These are phyloP conservation scores for Invenusta paracnida DNA, from an alignment of 2,888 invertebrate species.

Conservation along the genomic window DNA sequence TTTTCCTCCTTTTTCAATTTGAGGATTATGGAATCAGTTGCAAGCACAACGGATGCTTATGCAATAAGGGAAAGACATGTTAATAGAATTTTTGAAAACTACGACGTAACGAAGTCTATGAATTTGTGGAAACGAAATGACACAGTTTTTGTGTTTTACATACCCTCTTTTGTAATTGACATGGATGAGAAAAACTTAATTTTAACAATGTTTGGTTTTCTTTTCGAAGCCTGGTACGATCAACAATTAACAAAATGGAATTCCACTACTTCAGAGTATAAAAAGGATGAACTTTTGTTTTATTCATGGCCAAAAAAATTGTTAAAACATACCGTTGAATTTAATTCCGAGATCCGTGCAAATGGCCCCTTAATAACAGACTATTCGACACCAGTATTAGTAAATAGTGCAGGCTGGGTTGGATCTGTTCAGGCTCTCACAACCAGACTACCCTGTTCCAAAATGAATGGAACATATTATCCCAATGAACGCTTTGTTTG, in stretches of 20 bases:
- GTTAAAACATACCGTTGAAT: neutral
- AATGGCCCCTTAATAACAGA: neutral
- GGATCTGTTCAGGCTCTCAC: neutral
- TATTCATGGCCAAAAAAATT: neutral
- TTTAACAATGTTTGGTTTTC: too few species aligned
- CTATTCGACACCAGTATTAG: neutral
- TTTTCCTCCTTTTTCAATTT: too few species aligned
- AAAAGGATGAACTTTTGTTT: neutral
- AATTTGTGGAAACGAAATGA: too few species aligned
- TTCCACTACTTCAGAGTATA: neutral
- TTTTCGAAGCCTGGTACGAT: neutral
- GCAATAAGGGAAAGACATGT: too few species aligned
- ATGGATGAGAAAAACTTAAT: too few species aligned
- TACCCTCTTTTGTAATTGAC: too few species aligned
- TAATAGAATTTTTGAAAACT: too few species aligned
- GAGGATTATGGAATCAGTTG: too few species aligned
- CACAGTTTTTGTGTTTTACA: too few species aligned
- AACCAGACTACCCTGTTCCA: neutral
- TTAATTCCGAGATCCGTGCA: neutral
- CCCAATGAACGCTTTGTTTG: neutral
- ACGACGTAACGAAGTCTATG: too few species aligned
- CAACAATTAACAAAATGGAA: neutral
- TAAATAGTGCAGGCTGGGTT: neutral
- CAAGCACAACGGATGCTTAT: too few species aligned
- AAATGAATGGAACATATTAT: neutral